Evolutionary conservation across 1,140 invertebrate genomes (phyloP).

Genomic region (Trichogramma pretiosum): DNA sequence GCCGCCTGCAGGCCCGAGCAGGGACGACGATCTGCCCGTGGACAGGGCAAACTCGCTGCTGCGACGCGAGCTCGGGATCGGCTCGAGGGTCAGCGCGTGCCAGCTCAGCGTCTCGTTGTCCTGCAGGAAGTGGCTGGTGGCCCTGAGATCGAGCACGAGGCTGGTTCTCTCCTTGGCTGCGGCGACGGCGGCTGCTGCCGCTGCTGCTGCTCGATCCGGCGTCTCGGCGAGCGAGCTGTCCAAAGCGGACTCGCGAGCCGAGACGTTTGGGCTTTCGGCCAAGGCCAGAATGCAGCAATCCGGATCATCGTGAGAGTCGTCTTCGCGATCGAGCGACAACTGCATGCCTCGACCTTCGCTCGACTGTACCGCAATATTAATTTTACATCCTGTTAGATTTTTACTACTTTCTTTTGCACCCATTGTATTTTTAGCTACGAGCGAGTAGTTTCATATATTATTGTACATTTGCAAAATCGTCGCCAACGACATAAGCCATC

Average conservation of each 20-base stretch:
- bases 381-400: no score
- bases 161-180: conserved; percentile 28
- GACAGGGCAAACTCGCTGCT: conserved; percentile 26
- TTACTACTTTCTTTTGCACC: no score
- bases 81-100: conserved; percentile 38
- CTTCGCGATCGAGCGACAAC: conserved; percentile 53
- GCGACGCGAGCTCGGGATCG: conserved; percentile 18
- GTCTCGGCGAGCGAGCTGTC: not conserved
- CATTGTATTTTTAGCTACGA: no score
- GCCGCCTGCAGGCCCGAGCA: no score
- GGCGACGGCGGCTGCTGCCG: conserved; percentile 19
- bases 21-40: not conserved
- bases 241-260: not conserved
- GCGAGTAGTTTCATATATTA: no score
- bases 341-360: conserved; percentile 63
- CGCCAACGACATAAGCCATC: no score
- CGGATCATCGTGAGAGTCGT: conserved; percentile 33
- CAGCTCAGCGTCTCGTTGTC: conserved; percentile 36
- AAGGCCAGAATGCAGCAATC: conserved; percentile 32
- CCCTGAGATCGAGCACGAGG: conserved; percentile 41
- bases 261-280: no score
- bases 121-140: conserved; percentile 24
- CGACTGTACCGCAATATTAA: conserved; percentile 73
- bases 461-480: no score
- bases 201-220: conserved; percentile 16